Percentiles rank a stretch among this genome's conserved stretches.
These are phyloP conservation scores for Semnopithecus entellus DNA, from an alignment of 2,113 vertebrate genomes.

Conservation along the genomic window DNA sequence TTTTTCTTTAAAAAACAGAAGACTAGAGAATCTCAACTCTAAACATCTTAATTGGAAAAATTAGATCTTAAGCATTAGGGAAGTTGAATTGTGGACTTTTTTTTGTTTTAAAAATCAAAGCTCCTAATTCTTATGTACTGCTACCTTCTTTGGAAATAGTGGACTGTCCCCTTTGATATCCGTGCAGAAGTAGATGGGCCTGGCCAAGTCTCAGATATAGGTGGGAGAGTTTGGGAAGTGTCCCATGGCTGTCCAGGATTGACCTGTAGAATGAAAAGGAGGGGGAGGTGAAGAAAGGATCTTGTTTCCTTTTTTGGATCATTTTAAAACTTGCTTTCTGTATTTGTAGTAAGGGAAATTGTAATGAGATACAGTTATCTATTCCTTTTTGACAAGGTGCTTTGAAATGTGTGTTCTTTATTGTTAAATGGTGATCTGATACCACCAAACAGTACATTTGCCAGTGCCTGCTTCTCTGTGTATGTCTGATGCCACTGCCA, in stretches of 20 bases:
- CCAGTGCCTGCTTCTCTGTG: background rate
- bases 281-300: background rate
- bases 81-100: background rate
- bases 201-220: background rate
- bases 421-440: background rate
- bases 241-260: background rate
- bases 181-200: background rate
- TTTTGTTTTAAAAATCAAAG: conserved; percentile 14
- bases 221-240: background rate
- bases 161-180: background rate
- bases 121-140: background rate
- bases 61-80: background rate
- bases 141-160: background rate
- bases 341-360: background rate
- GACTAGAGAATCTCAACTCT: background rate
- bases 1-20: background rate
- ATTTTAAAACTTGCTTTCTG: background rate
- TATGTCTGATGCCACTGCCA: background rate
- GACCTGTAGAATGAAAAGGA: background rate
- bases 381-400: background rate
- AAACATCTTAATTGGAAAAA: background rate
- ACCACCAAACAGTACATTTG: background rate
- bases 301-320: background rate
- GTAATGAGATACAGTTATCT: background rate
- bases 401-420: background rate